Percentiles rank a stretch among this genome's conserved stretches.
Evolutionary conservation across 2,888 invertebrate genomes (phyloP).

Genomic region (Cephus nigrinus): DNA sequence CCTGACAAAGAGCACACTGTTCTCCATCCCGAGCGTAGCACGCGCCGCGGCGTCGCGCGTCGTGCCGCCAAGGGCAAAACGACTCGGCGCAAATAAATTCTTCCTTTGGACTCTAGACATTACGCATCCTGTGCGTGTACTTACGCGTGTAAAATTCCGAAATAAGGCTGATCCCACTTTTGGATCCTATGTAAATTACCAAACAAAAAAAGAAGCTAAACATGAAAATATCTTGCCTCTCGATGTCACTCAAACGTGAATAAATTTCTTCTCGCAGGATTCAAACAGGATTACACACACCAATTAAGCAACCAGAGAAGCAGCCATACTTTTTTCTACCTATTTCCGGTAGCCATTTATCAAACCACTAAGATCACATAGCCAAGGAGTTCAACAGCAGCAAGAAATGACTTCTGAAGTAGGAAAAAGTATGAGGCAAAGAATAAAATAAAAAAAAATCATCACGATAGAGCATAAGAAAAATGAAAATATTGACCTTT

Average conservation of each 20-base stretch:
- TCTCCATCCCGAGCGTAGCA: slow-evolving; percentile 37
- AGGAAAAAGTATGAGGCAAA: slow-evolving; percentile 23
- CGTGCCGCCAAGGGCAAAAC: slow-evolving; percentile 48
- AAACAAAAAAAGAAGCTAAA: neutral
- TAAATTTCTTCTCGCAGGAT: neutral
- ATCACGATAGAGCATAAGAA: neutral
- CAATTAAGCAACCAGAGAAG: slow-evolving; percentile 61
- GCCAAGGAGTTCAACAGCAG: slow-evolving; percentile 34
- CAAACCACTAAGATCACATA: slow-evolving; percentile 63
- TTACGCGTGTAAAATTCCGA: neutral
- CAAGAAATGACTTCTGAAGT: slow-evolving; percentile 46
- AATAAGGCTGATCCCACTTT: neutral
- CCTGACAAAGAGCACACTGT: slow-evolving; percentile 57
- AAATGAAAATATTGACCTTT: neutral
- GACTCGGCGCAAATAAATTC: slow-evolving; percentile 31
- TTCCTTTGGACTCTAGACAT: neutral
- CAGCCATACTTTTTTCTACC: slow-evolving; percentile 52
- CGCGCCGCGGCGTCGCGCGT: slow-evolving; percentile 38
- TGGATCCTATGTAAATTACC: neutral
- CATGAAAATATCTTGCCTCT: neutral
- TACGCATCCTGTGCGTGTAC: neutral
- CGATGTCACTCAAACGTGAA: neutral
- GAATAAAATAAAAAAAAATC: slow-evolving; percentile 20
- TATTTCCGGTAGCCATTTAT: slow-evolving; percentile 65
- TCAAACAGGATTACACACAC: slow-evolving; percentile 26